Percentiles rank a stretch among this genome's conserved stretches.
Evolutionary conservation across 2,797 vertebrate species (phyloP).

Genomic region (Pangasius djambal): DNA sequence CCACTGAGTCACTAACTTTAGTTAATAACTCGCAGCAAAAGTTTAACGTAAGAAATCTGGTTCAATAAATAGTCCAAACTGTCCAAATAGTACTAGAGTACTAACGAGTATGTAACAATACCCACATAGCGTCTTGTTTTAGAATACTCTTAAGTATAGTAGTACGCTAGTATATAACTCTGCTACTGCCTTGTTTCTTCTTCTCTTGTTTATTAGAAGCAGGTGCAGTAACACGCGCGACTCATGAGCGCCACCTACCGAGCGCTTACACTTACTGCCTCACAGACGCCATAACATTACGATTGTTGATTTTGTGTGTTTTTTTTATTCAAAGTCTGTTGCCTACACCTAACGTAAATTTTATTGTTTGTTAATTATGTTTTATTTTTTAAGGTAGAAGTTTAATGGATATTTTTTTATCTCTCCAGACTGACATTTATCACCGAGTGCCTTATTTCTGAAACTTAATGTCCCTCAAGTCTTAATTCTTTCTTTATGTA

Average conservation of each 20-base stretch:
- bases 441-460: background rate
- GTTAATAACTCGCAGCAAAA: background rate
- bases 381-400: too few relatives aligned
- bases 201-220: background rate
- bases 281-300: background rate
- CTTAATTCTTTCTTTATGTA: background rate
- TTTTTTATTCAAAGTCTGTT: too few relatives aligned
- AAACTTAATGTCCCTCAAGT: background rate
- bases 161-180: background rate
- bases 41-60: background rate
- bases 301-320: too few relatives aligned
- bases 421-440: background rate
- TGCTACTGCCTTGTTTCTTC: background rate
- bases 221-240: background rate
- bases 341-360: too few relatives aligned
- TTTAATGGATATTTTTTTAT: too few relatives aligned
- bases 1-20: background rate
- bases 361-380: too few relatives aligned
- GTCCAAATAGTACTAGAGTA: background rate
- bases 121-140: fast-evolving
- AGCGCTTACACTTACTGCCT: background rate
- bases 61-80: background rate
- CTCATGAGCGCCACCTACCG: background rate
- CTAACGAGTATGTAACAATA: background rate
- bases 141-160: background rate